phyloP scores from a whole-genome alignment of 1,140 invertebrate genomes.

The Oryzaephilus surinamensis region DNA sequence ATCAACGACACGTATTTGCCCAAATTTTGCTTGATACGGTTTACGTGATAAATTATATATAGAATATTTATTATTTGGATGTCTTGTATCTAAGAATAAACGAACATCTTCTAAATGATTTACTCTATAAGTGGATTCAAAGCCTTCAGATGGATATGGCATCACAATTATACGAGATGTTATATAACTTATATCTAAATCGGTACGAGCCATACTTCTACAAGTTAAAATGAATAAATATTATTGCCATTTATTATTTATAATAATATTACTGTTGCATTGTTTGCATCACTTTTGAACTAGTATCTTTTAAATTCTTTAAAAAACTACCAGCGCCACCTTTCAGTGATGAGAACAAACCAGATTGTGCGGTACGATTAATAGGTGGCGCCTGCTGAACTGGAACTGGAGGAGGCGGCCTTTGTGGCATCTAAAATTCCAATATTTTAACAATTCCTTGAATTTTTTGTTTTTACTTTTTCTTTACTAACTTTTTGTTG shows the following conservation, averaged over 20 bases:
- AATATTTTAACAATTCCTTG: neutral
- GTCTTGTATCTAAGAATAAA: constrained; percentile 59
- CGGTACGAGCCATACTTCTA: constrained; percentile 75
- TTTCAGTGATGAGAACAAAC: constrained; percentile 70
- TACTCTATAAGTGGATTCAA: constrained; percentile 86
- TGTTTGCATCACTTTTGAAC: constrained; percentile 91
- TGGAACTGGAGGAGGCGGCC: constrained; percentile 21
- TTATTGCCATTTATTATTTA: neutral
- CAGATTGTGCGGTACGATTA: constrained; percentile 30
- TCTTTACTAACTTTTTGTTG: constrained; percentile 18
- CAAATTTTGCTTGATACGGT: constrained; percentile 40
- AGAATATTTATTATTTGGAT: constrained; percentile 60
- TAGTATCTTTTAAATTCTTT: constrained; percentile 93
- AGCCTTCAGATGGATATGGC: constrained; percentile 87
- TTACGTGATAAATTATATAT: constrained; percentile 72
- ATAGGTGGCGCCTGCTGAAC: constrained; percentile 20
- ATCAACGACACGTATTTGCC: constrained; percentile 50
- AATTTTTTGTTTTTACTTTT: constrained; percentile 6
- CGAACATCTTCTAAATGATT: constrained; percentile 89
- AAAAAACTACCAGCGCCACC: constrained; percentile 78
- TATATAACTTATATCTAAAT: constrained; percentile 83
- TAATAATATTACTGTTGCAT: constrained; percentile 70
- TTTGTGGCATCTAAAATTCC: constrained; percentile 33
- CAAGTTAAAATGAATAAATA: constrained; percentile 27
- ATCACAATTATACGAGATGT: constrained; percentile 83